These are phyloP conservation scores for Rhinoraja longicauda DNA, from an alignment of 2,797 vertebrate species.

Conservation along the genomic window DNA sequence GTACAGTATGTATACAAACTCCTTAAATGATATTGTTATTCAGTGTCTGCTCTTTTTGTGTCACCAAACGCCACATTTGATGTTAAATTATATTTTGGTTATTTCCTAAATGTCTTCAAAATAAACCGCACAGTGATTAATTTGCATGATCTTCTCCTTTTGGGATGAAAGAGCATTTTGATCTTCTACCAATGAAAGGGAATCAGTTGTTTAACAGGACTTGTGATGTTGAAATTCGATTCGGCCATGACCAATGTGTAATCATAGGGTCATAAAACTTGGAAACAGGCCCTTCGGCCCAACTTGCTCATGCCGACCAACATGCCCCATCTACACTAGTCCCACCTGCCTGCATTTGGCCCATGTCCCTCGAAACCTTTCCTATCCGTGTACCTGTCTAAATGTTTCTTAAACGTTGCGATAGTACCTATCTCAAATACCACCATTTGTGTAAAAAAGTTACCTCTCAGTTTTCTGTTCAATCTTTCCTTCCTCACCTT, in stretches of 20 bases:
- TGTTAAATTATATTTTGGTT: constrained; percentile 37
- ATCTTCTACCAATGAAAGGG: neutral
- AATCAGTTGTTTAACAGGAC: constrained; percentile 2
- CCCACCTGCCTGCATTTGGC: too few relatives aligned
- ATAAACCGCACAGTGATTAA: neutral
- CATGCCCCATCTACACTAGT: too few relatives aligned
- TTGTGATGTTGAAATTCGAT: neutral
- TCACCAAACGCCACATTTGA: constrained; percentile 22
- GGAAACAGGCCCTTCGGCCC: too few relatives aligned
- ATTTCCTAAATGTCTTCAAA: neutral
- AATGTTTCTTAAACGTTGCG: too few relatives aligned
- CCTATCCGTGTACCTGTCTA: too few relatives aligned
- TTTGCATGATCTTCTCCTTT: constrained; percentile 27
- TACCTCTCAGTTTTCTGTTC: too few relatives aligned
- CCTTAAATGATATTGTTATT: constrained; percentile 29
- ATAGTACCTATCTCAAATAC: too few relatives aligned
- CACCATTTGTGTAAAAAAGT: too few relatives aligned
- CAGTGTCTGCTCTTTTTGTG: constrained; percentile 21
- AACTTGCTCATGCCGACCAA: too few relatives aligned
- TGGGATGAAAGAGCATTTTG: neutral
- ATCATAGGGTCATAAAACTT: neutral
- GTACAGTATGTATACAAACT: neutral
- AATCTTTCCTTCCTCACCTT: too few relatives aligned
- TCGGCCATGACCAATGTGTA: neutral
- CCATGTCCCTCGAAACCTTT: too few relatives aligned